Conservation (phyloP, 2,888 invertebrate species). For the Andrena hattorfiana region DNA sequence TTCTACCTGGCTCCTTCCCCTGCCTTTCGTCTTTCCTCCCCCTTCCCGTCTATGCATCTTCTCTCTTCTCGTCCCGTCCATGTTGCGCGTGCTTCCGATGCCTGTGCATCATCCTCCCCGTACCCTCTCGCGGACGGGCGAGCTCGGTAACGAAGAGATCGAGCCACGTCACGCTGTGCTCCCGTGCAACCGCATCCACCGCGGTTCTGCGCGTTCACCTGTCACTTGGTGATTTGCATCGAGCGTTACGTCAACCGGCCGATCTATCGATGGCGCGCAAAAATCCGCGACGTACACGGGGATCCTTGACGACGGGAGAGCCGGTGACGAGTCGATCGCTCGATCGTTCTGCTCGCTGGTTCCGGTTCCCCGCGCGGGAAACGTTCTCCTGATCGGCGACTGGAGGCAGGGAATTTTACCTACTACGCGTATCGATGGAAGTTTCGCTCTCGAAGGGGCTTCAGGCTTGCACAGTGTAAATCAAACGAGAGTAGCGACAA, state of each 20-base stretch:
- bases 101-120: constrained; percentile 41
- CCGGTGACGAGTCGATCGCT: constrained; percentile 25
- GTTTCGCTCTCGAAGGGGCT: too few species aligned
- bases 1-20: neutral
- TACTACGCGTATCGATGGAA: too few species aligned
- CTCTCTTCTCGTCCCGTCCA: constrained; percentile 20
- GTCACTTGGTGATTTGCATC: constrained; percentile 68
- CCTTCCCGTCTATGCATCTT: neutral
- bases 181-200: constrained; percentile 56
- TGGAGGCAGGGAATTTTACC: neutral
- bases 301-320: constrained; percentile 33
- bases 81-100: constrained; percentile 46
- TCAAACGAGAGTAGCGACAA: constrained; percentile 7
- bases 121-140: constrained; percentile 39
- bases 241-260: constrained; percentile 60
- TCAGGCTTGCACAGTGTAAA: too few species aligned
- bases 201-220: constrained; percentile 57
- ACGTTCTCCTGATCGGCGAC: neutral
- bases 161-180: constrained; percentile 59
- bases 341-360: constrained; percentile 16
- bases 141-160: constrained; percentile 62
- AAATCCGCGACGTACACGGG: constrained; percentile 32
- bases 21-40: neutral
- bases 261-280: constrained; percentile 47
- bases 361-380: constrained; percentile 14